These are phyloP conservation scores for Chironomus striatipennis DNA, from an alignment of 1,140 invertebrate species.

Conservation along the genomic window DNA sequence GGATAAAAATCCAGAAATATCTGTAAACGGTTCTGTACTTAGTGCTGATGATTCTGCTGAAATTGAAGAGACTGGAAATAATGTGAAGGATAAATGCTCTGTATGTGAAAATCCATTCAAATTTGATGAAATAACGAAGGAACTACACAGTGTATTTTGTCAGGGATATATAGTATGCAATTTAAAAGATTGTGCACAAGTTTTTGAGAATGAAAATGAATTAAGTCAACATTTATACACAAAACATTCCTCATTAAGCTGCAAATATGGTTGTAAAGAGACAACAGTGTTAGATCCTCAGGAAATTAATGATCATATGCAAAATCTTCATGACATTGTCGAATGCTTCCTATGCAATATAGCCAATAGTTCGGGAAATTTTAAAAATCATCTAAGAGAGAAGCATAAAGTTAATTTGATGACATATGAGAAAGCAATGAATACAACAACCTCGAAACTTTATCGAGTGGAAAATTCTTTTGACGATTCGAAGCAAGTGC, in stretches of 20 bases:
- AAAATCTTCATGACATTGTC: neutral
- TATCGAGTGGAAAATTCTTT: neutral
- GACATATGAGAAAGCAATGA: neutral
- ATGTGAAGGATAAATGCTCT: neutral
- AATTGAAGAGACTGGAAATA: neutral
- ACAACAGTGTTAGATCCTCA: neutral
- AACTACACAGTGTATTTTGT: neutral
- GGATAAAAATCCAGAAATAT: neutral
- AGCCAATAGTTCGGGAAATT: neutral
- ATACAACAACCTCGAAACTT: neutral
- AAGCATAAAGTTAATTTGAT: constrained; percentile 12
- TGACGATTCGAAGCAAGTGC: neutral
- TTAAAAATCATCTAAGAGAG: neutral
- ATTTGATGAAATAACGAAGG: neutral
- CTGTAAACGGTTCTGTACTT: neutral
- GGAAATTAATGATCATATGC: neutral
- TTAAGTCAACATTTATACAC: neutral
- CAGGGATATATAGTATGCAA: neutral
- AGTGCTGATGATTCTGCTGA: neutral
- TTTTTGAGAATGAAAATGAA: neutral
- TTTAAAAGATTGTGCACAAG: neutral
- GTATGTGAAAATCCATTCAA: neutral
- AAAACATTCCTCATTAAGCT: neutral
- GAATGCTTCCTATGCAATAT: neutral
- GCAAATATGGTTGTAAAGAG: neutral